A percentile compares a stretch with the other conserved stretches of the same genome.
Conservation (phyloP, 2,113 vertebrate species). For the Gymnorhina tibicen region DNA sequence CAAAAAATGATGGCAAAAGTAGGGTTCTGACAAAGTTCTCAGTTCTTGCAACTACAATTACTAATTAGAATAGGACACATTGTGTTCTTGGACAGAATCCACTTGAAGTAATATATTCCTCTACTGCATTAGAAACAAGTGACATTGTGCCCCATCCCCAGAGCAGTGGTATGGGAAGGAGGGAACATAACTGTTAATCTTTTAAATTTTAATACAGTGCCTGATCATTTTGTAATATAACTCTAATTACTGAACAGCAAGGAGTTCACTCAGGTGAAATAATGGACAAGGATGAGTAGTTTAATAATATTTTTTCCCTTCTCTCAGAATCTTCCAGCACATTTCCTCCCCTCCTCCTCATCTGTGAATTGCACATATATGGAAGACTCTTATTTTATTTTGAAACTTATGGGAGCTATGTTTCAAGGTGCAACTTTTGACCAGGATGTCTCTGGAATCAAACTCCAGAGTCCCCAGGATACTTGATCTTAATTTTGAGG, state of each 20-base stretch:
- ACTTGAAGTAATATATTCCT: neutral
- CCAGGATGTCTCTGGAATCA: neutral
- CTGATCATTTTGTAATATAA: neutral
- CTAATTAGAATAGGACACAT: neutral
- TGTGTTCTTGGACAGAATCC: neutral
- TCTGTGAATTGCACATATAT: too few species aligned
- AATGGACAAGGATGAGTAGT: neutral
- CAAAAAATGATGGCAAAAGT: neutral
- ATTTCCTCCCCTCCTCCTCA: neutral
- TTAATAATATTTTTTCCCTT: neutral
- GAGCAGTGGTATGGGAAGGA: neutral
- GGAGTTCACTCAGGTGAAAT: neutral
- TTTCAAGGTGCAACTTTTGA: neutral
- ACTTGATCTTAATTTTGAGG: neutral
- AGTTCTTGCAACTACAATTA: neutral
- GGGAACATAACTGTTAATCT: neutral
- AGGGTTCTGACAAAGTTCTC: neutral
- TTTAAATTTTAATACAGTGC: neutral
- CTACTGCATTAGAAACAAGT: neutral
- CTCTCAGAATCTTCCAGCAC: neutral
- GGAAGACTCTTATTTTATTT: neutral
- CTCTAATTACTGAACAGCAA: neutral
- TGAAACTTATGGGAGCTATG: neutral
- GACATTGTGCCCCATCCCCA: neutral
- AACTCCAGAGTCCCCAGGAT: neutral